Evolutionary conservation across 2,113 vertebrate genomes (phyloP), one percentile per base, ranked within the genome.

Genomic region (Dipodomys merriami): DNA sequence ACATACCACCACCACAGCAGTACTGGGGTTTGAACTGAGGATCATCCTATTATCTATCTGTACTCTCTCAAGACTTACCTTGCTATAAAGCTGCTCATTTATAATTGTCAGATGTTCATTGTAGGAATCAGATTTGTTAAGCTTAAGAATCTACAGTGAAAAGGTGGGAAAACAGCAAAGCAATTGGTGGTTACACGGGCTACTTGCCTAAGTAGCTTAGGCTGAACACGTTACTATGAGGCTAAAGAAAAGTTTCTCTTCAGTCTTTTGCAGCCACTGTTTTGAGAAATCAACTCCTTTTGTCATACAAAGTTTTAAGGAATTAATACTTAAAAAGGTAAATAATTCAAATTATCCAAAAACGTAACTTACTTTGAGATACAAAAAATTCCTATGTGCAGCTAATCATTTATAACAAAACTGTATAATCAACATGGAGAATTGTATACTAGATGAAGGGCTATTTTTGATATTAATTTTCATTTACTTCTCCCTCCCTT

Each of bases 371-470:
- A 35, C 29, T 91, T 88, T 85, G 68, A 67, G 88, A 65, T 81
- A 49, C 81, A 53, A 88, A 39, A 27, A 53, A 80, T 93, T 85
- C 27, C 39, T 83, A 72, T 87, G 83, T 94, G 64, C 15, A 84
- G 39, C 73, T 12, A 65, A 6, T 46, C 25, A 87, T 80, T 74
- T 12, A 39, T 84, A 88, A 46, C 8, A 29, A 71, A 84, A 57
- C 9, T 90, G n/a, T 44, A 62, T 74, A 79, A 46, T 84, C n/a
- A 74, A 6, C 6, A 69, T 23, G 46, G 39, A 71, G 73, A 94
- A 77, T 35, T 93, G 10, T 71, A 72, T 3, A 83, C 9, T 83
- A 81, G 60, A 39, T 87, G 27, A 88, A 80, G 83, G 57, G 8
- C 19, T 18, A 69, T 72, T 84, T 77, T 64, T 46, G 15, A 72